Evolutionary conservation across 2,113 vertebrate species (phyloP).

Genomic region (Synodontis membranacea): DNA sequence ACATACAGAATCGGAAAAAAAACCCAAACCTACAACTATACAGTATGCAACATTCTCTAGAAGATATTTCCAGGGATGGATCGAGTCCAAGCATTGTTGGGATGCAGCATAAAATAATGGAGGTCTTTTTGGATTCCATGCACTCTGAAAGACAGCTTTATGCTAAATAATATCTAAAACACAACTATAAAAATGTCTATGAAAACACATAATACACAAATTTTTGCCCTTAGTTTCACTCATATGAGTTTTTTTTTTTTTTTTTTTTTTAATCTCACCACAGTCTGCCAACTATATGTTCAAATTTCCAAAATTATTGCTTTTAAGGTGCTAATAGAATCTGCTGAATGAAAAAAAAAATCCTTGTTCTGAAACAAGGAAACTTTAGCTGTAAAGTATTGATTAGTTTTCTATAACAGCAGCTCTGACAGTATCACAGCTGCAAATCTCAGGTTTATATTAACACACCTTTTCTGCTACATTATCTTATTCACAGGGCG

Average conservation of each 20-base stretch:
- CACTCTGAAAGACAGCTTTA: background rate
- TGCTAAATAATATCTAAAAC: background rate
- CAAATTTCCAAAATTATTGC: background rate
- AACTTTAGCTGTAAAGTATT: too few species aligned
- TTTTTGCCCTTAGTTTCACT: background rate
- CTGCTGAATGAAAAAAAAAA: background rate
- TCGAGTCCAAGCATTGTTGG: background rate
- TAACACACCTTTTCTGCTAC: too few species aligned
- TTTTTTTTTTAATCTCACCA: background rate
- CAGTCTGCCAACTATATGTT: background rate
- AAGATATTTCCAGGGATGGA: background rate
- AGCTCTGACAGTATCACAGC: too few species aligned
- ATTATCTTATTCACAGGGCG: too few species aligned
- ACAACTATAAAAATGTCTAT: background rate
- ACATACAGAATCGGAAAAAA: conserved; percentile 18
- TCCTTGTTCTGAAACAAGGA: background rate
- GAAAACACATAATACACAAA: background rate
- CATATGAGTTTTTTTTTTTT: background rate
- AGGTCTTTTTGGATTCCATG: background rate
- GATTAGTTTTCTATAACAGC: background rate
- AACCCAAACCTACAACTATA: background rate
- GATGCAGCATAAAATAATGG: background rate
- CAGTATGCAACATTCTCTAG: background rate
- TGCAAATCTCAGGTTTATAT: too few species aligned
- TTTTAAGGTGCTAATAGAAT: background rate